Base-by-base conservation (phyloP, 2,797 vertebrate genomes). In the Chaenodraco wilsoni region DNA sequence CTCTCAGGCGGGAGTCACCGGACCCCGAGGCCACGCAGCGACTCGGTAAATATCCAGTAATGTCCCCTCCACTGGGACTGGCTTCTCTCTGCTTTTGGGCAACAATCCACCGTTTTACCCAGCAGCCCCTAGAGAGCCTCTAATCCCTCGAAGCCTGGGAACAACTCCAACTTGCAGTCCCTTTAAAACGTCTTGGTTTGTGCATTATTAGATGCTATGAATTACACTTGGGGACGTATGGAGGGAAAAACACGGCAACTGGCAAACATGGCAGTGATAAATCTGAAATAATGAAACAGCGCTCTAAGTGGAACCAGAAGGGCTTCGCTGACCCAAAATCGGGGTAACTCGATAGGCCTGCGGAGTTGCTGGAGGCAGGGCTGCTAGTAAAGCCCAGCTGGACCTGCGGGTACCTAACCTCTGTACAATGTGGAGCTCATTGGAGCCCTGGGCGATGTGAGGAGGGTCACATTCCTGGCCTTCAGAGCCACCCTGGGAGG, bases 261-360 rank as follows among this genome's bases (percentile, higher is more conserved):
- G 88, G 87, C 85, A 85, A 91, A 90, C 81, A 81, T 78, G 74
- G 84, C 90, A 90, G 90, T 91, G 90, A 92, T 93, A 94, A 93
- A 94, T 94, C 91, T 89, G 77, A 92, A 93, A 94, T 94, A 94
- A 94, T 94, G 93, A 92, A 94, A 93, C 79, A 12, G 85, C 62
- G 78, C 82, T 84, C 65, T 93, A 94, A 94, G 90, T 94, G 88
- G 83, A 92, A 92, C 87, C 92, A 94, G 93, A 85, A 86, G 90
- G 81, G 43, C 76, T 81, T 69, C 31, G 61, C 79, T 85, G 85
- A 91, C 88, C 87, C 76, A 84, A 67, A 69, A 72, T 85, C 69
- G 27, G 59, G 64, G 92, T 84, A 93, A 93, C 84, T 48, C 11
- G 85, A 93, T 87, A 85, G 78, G 85, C 79, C 84, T 70, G 80